phyloP scores from a whole-genome alignment of 2,113 vertebrate species.

The Phainopepla nitens region DNA sequence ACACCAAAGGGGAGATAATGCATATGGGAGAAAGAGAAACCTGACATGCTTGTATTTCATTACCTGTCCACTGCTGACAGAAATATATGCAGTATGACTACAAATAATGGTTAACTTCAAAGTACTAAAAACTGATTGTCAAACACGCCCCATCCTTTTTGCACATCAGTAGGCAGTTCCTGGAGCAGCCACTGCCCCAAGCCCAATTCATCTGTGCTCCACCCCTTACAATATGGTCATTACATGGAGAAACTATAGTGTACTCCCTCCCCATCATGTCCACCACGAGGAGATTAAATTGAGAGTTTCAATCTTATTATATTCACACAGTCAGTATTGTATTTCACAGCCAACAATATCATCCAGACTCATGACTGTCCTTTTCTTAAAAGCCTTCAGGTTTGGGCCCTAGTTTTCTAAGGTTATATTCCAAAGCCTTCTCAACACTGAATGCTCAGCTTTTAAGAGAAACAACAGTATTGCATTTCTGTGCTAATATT shows the following conservation, averaged over 20 bases:
- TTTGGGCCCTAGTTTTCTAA: neutral
- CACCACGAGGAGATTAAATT: neutral
- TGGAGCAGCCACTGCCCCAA: neutral
- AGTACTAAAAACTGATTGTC: neutral
- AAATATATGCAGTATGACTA: neutral
- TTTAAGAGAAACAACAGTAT: neutral
- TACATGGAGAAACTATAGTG: neutral
- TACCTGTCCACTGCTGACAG: constrained; percentile 17
- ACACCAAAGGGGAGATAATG: neutral
- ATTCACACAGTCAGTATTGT: neutral
- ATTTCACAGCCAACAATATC: neutral
- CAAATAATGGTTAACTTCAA: constrained; percentile 40
- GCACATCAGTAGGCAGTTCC: neutral
- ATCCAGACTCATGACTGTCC: neutral
- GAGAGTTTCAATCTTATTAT: neutral
- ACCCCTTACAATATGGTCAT: neutral
- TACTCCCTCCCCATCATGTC: neutral
- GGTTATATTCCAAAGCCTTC: neutral
- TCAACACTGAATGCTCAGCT: neutral
- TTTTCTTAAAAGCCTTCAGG: neutral
- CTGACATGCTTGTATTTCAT: neutral
- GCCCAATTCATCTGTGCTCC: neutral
- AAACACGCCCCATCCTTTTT: neutral
- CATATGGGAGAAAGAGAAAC: constrained; percentile 24
- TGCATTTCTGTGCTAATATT: neutral